Conservation (phyloP, 1,140 invertebrate species). For the Pseudomyrmex gracilis region DNA sequence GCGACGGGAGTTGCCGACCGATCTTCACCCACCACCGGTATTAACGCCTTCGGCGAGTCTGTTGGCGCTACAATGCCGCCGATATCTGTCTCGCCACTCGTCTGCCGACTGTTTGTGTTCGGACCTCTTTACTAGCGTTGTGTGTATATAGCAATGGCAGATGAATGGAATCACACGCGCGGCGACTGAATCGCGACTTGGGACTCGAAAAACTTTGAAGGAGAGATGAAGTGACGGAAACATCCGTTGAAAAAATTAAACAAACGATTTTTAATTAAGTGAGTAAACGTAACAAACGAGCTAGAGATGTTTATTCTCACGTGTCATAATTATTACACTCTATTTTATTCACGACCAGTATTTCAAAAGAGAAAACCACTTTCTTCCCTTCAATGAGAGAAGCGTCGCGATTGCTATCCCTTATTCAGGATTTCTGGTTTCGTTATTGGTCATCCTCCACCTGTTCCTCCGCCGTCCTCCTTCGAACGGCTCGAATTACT, state of each 20-base stretch:
- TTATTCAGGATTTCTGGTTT: conserved; percentile 27
- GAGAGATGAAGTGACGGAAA: background rate
- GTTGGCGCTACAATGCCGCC: conserved; percentile 76
- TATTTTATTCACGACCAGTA: background rate
- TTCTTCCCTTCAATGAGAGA: background rate
- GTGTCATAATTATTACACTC: background rate
- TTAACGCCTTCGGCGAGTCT: conserved; percentile 80
- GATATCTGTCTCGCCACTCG: conserved; percentile 63
- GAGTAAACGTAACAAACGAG: background rate
- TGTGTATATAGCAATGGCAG: background rate
- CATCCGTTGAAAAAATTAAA: background rate
- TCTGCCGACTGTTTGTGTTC: conserved; percentile 43
- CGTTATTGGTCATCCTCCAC: conserved; percentile 25
- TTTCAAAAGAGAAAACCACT: background rate
- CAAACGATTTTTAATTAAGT: background rate
- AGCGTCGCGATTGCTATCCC: background rate
- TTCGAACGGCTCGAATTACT: conserved; percentile 27
- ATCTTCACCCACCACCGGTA: conserved; percentile 75
- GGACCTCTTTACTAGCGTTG: conserved; percentile 12
- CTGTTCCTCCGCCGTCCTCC: background rate
- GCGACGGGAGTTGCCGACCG: conserved; percentile 68
- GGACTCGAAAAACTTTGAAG: background rate
- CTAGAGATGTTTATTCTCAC: background rate
- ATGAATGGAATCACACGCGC: conserved; percentile 47
- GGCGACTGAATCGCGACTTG: conserved; percentile 5